Base-by-base conservation (phyloP, 2,797 vertebrate species). In the Hirundo rustica region DNA sequence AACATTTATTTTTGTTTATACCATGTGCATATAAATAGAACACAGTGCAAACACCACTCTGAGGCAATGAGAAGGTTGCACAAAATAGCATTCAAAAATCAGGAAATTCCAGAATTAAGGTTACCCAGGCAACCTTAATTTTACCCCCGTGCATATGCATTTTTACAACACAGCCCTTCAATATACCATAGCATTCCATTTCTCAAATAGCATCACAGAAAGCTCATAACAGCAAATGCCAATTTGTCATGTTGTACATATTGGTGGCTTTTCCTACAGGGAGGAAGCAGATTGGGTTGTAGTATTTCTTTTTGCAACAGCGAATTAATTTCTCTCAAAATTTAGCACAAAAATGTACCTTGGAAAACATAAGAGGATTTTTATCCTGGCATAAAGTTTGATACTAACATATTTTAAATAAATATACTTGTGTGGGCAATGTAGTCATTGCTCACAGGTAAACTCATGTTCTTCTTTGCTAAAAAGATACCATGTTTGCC, bases 51-150 rank as follows among this genome's bases (percentile, higher is more conserved):
- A 81, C 40, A 90, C 74, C 50, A 93, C 83, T 89, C 36, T 29
- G 18, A 88, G 57, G 71, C 89, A 96, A 72, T 21, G 21, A 92
- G 92, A 93, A 95, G 27, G 80, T 91, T 93, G 80, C 67, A 62
- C 65, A 93, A 95, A 96, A 96, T 58, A 88, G 68, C 90, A 80
- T 89, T 95, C n/a, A 88, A 94, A 95, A 81, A 93, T 77, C 95
- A 97, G 94, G 96, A 97, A 97, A 97, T 95, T 82, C 92, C 96
- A 95, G 88, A 96, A 96, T 96, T 96, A 96, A 91, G 81, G 94
- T 96, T 96, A 48, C 94, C 94, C 54, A 32, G 93, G 93, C 96
- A 97, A 97, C 96, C 92, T 94, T 96, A 94, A 97, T 96, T 97
- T 97, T 94, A 94, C 86, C 88, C 76, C 85, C 67, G 4, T 92